A percentile compares a stretch with the other conserved stretches of the same genome.
Conservation (phyloP, 2,797 vertebrate species). For the Sebastes baramenuke region DNA sequence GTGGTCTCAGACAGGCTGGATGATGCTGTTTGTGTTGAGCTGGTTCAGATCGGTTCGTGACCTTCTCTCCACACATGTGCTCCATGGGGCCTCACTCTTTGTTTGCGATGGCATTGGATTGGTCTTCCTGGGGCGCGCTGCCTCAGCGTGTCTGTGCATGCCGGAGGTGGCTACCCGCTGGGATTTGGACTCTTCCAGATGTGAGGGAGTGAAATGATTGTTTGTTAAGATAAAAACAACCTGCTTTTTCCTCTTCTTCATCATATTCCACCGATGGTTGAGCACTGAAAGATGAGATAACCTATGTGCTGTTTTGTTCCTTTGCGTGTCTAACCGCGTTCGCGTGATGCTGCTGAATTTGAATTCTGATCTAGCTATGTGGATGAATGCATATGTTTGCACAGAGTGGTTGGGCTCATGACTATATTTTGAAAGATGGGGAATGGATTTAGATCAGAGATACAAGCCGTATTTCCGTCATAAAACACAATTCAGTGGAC, state of each 20-base stretch:
- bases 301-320: neutral
- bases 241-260: neutral
- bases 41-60: conserved; percentile 51
- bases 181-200: conserved; percentile 60
- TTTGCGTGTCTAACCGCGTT: neutral
- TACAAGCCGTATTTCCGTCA: neutral
- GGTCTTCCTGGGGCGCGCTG: conserved; percentile 47
- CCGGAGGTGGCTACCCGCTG: conserved; percentile 53
- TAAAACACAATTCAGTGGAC: neutral
- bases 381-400: neutral
- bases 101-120: conserved; percentile 61
- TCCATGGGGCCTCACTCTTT: conserved; percentile 50
- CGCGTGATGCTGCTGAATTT: neutral
- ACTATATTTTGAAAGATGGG: neutral
- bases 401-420: neutral
- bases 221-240: conserved; percentile 27
- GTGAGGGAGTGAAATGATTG: conserved; percentile 33
- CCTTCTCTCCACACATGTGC: conserved; percentile 65
- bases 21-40: conserved; percentile 45
- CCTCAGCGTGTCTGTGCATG: conserved; percentile 39
- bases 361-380: neutral
- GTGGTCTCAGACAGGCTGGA: conserved; percentile 31
- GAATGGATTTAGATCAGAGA: neutral
- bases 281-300: neutral
- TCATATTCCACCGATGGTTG: neutral